These are phyloP conservation scores for Helobdella robusta DNA, from an alignment of 2,888 invertebrate genomes.

Conservation along the genomic window DNA sequence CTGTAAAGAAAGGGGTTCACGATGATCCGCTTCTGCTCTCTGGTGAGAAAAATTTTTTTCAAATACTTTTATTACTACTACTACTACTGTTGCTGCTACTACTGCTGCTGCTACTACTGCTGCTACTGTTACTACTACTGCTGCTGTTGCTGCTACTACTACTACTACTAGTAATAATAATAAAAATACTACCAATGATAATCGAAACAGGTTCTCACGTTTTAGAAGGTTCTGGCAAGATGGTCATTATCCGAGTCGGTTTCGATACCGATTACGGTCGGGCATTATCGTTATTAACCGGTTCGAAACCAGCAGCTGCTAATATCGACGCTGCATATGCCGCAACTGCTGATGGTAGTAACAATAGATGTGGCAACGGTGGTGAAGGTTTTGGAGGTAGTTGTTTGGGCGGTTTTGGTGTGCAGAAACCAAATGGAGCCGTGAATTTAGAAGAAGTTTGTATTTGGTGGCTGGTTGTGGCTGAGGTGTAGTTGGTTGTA, in stretches of 20 bases:
- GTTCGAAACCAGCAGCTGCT: neutral
- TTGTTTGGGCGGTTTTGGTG: neutral
- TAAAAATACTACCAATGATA: too few relatives aligned
- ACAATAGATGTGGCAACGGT: neutral
- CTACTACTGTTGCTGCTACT: constrained; percentile 15
- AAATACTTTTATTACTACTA: neutral
- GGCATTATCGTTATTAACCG: neutral
- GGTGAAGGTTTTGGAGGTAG: neutral
- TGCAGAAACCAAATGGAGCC: neutral
- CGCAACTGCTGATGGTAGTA: neutral
- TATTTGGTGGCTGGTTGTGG: too few relatives aligned
- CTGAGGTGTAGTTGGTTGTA: too few relatives aligned
- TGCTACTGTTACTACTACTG: constrained; percentile 8
- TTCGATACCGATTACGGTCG: constrained; percentile 8
- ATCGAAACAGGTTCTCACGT: constrained; percentile 23
- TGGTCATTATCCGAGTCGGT: constrained; percentile 23
- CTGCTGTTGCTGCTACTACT: constrained; percentile 14
- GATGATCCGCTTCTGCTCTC: constrained; percentile 22
- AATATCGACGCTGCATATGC: neutral
- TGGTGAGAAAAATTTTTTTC: too few relatives aligned
- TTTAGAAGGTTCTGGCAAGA: constrained; percentile 24
- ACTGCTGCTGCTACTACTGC: constrained; percentile 16
- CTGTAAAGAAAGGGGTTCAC: constrained; percentile 10
- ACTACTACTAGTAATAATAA: too few relatives aligned
- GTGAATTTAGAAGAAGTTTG: too few relatives aligned